Conservation (phyloP, 2,113 vertebrate genomes). For the Ciconia maguari region DNA sequence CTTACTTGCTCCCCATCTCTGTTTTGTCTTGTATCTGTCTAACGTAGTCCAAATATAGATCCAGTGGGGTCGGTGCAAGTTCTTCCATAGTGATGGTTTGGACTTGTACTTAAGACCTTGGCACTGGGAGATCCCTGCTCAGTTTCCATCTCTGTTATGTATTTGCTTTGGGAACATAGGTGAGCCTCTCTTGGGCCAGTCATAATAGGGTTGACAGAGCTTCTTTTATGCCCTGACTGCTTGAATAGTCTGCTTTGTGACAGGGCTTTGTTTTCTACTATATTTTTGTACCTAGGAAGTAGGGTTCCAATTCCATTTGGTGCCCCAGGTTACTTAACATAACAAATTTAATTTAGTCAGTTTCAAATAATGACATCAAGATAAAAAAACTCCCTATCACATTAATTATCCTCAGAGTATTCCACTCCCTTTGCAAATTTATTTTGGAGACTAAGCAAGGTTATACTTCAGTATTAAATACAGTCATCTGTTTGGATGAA, state of each 20-base stretch:
- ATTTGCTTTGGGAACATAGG: neutral
- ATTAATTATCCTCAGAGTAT: neutral
- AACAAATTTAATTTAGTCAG: neutral
- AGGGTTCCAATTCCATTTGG: neutral
- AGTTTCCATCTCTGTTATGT: neutral
- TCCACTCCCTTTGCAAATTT: slow-evolving; percentile 13
- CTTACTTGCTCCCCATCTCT: neutral
- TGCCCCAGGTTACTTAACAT: neutral
- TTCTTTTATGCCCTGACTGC: neutral
- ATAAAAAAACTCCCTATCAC: neutral
- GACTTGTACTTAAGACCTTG: neutral
- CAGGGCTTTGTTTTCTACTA: neutral
- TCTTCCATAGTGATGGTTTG: neutral
- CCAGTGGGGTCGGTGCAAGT: neutral
- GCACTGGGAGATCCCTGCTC: neutral
- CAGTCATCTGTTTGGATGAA: neutral
- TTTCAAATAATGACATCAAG: neutral
- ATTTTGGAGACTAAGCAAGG: neutral
- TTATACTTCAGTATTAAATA: neutral
- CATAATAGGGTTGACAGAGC: neutral
- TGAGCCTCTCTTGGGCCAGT: neutral
- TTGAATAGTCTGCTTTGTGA: neutral
- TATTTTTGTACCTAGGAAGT: neutral
- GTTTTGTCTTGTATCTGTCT: neutral
- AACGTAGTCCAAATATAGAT: neutral